Percentiles rank a stretch among this genome's conserved stretches.
Conservation (phyloP, 1,140 invertebrate genomes). For the Mya arenaria region DNA sequence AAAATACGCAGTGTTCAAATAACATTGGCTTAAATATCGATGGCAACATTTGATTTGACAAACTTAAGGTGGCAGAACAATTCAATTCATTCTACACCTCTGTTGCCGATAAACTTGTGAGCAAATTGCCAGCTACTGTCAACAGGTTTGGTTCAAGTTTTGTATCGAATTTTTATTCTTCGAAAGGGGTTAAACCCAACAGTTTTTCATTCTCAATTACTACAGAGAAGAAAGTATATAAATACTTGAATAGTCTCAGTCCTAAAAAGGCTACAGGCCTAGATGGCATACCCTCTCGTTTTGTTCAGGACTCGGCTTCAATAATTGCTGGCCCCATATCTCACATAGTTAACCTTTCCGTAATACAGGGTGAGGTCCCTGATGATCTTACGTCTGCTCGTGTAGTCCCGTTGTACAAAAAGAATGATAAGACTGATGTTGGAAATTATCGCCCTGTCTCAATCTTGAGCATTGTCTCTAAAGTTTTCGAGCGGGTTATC, state of each 20-base stretch:
- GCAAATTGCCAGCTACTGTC: slow-evolving; percentile 11
- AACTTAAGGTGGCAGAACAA: slow-evolving; percentile 15
- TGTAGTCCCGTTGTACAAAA: slow-evolving; percentile 7
- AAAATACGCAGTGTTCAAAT: slow-evolving; percentile 1
- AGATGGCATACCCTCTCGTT: slow-evolving; percentile 32
- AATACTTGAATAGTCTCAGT: slow-evolving; percentile 29
- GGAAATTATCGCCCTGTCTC: slow-evolving; percentile 42
- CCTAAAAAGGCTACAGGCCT: slow-evolving; percentile 31
- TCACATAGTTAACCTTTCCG: slow-evolving; percentile 27
- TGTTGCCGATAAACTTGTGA: slow-evolving; percentile 33
- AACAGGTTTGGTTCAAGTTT: slow-evolving; percentile 31
- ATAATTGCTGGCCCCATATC: slow-evolving; percentile 29
- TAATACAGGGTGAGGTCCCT: not conserved
- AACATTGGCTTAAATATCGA: slow-evolving; percentile 31
- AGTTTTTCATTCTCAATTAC: slow-evolving; percentile 31
- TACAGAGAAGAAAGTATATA: slow-evolving; percentile 18
- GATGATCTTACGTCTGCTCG: slow-evolving; percentile 10
- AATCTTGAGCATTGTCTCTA: slow-evolving; percentile 39
- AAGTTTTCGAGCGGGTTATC: slow-evolving; percentile 21
- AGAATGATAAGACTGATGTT: slow-evolving; percentile 27
- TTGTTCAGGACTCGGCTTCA: slow-evolving; percentile 18
- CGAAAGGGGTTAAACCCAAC: slow-evolving; percentile 19
- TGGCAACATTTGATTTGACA: slow-evolving; percentile 36
- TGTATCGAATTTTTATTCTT: slow-evolving; percentile 9
- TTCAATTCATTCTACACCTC: slow-evolving; percentile 29